Base-by-base conservation (phyloP, 1,140 invertebrate species). In the Brachionus manjavacas region DNA sequence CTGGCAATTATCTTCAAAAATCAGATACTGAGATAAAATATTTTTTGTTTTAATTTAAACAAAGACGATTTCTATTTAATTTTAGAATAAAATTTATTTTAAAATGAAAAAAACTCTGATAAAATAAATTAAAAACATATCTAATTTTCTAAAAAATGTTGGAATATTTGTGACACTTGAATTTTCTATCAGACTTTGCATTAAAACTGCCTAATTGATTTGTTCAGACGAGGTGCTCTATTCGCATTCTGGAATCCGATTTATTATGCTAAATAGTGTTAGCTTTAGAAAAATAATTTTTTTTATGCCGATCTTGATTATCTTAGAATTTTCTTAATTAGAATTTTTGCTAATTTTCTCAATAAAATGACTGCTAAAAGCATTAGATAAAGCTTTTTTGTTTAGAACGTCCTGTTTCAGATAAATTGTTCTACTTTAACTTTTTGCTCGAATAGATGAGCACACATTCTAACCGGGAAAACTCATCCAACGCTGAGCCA, bases 381-480 rank as follows among this genome's bases (percentile, higher is more conserved):
- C 23, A 72, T 72, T 31, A 41, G 41, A 39, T 72, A 46, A 46
- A 41, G 70, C 70, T 72, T 31, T 39, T 39, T 46, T 41, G 41
- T 74, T 41, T 74, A 41, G 31, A 46, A 41, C 12, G 16, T 78
- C 43, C 23, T 16, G 9, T 3, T n/a, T 4, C 25, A 80, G 20
- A 60, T n/a, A 16, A 52, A 35, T 28, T 39, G 11, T 20, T 49
- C 2, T 28, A 60, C 16, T 35, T 35, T 39, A 52, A 39, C 16
- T 52, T 60, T 52, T 60, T 80, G n/a, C 28, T 68, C 60, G 7
- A 64, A 66, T 64, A 81, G 79, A 83, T 83, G 81, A 83, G 81
- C 64, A 70, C 81, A 14, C 68, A 83, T 39, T 83, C 81, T 7
- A 83, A 83, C 46, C 60, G 60, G n/a, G 81, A 83, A 39, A 83